phyloP scores from a whole-genome alignment of 2,888 invertebrate genomes.

The Epistrophella euchroma region DNA sequence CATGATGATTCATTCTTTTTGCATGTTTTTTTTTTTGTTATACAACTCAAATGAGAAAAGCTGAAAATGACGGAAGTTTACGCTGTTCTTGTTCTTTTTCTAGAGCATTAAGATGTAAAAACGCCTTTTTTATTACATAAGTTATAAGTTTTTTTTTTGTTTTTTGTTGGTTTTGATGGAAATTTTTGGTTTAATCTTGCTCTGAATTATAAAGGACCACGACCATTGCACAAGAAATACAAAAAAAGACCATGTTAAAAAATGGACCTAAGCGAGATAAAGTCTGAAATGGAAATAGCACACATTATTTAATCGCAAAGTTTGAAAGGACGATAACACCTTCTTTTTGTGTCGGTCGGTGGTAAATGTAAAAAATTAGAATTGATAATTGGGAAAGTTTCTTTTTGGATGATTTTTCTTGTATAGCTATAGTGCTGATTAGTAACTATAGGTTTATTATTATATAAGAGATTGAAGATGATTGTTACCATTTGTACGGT shows the following conservation, averaged over 20 bases:
- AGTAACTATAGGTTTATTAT: neutral
- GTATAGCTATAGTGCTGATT: neutral
- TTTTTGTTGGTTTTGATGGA: conserved; percentile 19
- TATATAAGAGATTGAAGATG: neutral
- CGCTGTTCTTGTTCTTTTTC: conserved; percentile 5
- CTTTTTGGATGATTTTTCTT: neutral
- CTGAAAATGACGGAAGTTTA: conserved; percentile 16
- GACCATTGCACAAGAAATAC: neutral
- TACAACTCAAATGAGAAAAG: neutral
- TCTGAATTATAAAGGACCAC: conserved; percentile 9
- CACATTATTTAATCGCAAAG: conserved; percentile 25
- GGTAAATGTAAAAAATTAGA: conserved; percentile 13
- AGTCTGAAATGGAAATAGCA: conserved; percentile 13
- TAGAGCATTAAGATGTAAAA: conserved; percentile 7
- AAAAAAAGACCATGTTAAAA: neutral
- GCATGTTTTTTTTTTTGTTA: neutral
- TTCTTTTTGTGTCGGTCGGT: neutral
- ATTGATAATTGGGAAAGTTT: conserved; percentile 20
- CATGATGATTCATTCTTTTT: conserved; percentile 4
- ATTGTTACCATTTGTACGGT: too few species aligned
- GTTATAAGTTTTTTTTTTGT: conserved; percentile 20
- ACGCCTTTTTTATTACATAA: conserved; percentile 51
- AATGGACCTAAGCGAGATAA: conserved; percentile 13
- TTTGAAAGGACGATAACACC: conserved; percentile 16
- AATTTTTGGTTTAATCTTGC: conserved; percentile 30